A percentile compares a stretch with the other conserved stretches of the same genome.
Evolutionary conservation across 2,797 vertebrate species (phyloP).

Genomic region (Rhyacichthys aspro): DNA sequence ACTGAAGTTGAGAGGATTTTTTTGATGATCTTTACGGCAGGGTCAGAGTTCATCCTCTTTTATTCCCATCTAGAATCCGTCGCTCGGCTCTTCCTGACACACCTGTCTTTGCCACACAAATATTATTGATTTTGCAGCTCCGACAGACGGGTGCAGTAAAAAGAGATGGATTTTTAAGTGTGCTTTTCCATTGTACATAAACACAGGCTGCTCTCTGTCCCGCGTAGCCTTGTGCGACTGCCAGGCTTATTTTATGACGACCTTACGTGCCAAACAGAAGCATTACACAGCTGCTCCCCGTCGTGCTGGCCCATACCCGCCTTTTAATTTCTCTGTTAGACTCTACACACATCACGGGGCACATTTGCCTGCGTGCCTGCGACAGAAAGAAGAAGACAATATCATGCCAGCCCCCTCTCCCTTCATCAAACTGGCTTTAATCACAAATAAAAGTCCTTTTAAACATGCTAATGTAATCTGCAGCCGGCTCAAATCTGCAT

Average conservation of each 20-base stretch:
- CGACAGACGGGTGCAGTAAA: conserved; percentile 11
- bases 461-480: conserved; percentile 8
- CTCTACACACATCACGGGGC: conserved; percentile 17
- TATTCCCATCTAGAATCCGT: conserved; percentile 54
- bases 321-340: conserved; percentile 40
- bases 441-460: conserved; percentile 7
- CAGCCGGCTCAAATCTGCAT: neutral
- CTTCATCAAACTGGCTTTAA: conserved; percentile 2
- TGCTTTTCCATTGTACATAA: conserved; percentile 20
- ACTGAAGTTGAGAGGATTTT: conserved; percentile 40
- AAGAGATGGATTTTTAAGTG: conserved; percentile 2
- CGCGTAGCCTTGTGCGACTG: conserved; percentile 19
- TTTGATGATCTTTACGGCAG: conserved; percentile 55
- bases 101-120: conserved; percentile 34
- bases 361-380: conserved; percentile 27
- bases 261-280: conserved; percentile 54
- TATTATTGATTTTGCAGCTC: conserved; percentile 22
- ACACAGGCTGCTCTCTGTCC: conserved; percentile 25
- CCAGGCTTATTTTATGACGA: conserved; percentile 25
- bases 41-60: conserved; percentile 51
- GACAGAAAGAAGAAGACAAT: conserved; percentile 16
- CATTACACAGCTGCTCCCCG: conserved; percentile 62
- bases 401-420: conserved; percentile 13
- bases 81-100: conserved; percentile 52
- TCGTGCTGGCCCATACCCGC: conserved; percentile 44